Conservation (phyloP, 2,888 invertebrate genomes). For the Anarsia innoxiella region DNA sequence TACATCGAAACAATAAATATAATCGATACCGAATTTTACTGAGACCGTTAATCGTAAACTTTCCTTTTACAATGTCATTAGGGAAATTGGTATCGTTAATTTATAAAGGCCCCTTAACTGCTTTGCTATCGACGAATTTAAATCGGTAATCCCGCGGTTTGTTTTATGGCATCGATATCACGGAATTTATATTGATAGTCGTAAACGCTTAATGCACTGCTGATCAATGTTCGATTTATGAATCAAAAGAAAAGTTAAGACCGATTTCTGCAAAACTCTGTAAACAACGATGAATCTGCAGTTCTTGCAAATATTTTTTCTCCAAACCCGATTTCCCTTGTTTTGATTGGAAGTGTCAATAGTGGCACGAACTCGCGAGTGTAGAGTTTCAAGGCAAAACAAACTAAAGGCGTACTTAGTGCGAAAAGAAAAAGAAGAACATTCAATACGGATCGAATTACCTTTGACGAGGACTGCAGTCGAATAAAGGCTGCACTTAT, state of each 20-base stretch:
- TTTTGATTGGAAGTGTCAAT: constrained; percentile 72
- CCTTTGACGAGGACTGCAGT: constrained; percentile 65
- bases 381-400: constrained; percentile 60
- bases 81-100: constrained; percentile 71
- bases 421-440: constrained; percentile 69
- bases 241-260: constrained; percentile 23
- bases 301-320: too few species aligned
- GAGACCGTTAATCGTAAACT: constrained; percentile 58
- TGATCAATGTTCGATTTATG: constrained; percentile 40
- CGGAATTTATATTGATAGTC: constrained; percentile 53
- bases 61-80: constrained; percentile 73
- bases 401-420: constrained; percentile 67
- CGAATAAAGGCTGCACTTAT: constrained; percentile 41
- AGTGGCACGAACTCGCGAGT: constrained; percentile 66
- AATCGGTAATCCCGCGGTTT: constrained; percentile 68
- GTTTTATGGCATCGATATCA: constrained; percentile 63
- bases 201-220: constrained; percentile 38
- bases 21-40: not conserved
- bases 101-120: constrained; percentile 64
- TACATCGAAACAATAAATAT: too few species aligned
- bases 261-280: constrained; percentile 25
- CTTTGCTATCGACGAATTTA: constrained; percentile 64
- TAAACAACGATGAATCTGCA: too few species aligned
- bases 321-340: constrained; percentile 47
- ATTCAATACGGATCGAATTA: constrained; percentile 59